Evolutionary conservation across 2,113 vertebrate species (phyloP).

Genomic region (Orycteropus afer): DNA sequence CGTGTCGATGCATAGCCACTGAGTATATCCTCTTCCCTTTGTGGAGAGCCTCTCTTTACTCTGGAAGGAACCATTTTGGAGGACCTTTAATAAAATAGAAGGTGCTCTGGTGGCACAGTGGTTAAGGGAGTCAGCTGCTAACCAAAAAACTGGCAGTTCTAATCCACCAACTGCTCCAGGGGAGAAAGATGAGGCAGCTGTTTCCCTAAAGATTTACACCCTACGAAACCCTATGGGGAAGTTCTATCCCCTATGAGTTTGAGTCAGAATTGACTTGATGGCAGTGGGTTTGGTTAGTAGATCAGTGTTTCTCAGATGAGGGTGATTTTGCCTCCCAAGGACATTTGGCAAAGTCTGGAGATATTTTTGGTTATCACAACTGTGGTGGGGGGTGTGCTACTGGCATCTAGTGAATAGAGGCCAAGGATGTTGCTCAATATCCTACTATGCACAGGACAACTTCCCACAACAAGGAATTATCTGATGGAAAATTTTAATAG

Average conservation of each 20-base stretch:
- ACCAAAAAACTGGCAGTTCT: no score
- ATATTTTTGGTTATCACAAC: neutral
- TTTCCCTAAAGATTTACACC: no score
- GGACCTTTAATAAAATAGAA: neutral
- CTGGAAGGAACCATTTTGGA: neutral
- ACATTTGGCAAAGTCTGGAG: neutral
- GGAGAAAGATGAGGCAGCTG: no score
- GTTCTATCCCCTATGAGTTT: no score
- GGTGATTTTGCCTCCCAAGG: neutral
- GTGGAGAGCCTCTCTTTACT: neutral
- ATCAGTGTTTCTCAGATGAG: neutral
- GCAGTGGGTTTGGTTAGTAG: no score
- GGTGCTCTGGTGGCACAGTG: no score
- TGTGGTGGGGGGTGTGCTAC: neutral
- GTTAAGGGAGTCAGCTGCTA: no score
- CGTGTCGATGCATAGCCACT: neutral
- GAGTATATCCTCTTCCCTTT: neutral
- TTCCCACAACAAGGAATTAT: no score
- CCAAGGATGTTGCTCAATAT: neutral
- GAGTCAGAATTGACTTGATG: no score
- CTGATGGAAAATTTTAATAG: neutral
- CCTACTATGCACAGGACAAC: neutral
- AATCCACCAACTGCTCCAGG: no score
- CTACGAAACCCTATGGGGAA: no score
- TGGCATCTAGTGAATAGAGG: neutral